Evolutionary conservation across 92 coral and sea anemone species (phyloP), one percentile per base, ranked within the genome.

Genomic region (Phymanthus crucifer): DNA sequence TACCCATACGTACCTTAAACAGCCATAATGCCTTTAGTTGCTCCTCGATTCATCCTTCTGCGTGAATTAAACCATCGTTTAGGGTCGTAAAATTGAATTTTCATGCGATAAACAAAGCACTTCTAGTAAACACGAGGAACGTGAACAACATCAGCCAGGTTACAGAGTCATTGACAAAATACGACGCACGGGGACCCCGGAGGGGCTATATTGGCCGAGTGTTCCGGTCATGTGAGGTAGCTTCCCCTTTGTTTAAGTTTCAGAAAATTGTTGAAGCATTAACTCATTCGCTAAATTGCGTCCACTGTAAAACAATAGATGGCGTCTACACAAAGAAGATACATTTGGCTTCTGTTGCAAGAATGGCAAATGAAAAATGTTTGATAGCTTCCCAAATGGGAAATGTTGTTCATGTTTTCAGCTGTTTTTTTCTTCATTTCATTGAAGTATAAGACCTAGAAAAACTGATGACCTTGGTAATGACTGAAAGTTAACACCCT

Each of bases 101-200:
- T 74, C 10, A 12, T 32, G 45, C 54, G 73, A 82, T 61, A 82
- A 82, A 74, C 50, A 72, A 66, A 52, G 50, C 66, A 56, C 71
- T 58, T 79, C 40, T 27, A 35, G 65, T 34, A 46, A 72, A 75
- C 86, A 82, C 86, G 86, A 82, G 80, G 86, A 58, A 36, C 66
- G 56, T 82, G 73, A 82, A 82, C 76, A 61, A 70, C 86, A 71
- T 45, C 78, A 76, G 87, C 82, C 83, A 66, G 87, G 87, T 83
- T 83, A 83, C 87, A 75, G 81, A 83, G 82, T 58, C 87, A 83
- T 83, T 83, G 87, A 83, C 87, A 83, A 83, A 83, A 65, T 74
- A 50, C 43, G 61, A 74, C 79, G 18, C 66, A 36, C 29, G 47
- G 26, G 54, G 80, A 46, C 72, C 46, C 35, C 73, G 74, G 86